phyloP scores from a whole-genome alignment of 2,888 invertebrate species.

The Ophion obscuratus region DNA sequence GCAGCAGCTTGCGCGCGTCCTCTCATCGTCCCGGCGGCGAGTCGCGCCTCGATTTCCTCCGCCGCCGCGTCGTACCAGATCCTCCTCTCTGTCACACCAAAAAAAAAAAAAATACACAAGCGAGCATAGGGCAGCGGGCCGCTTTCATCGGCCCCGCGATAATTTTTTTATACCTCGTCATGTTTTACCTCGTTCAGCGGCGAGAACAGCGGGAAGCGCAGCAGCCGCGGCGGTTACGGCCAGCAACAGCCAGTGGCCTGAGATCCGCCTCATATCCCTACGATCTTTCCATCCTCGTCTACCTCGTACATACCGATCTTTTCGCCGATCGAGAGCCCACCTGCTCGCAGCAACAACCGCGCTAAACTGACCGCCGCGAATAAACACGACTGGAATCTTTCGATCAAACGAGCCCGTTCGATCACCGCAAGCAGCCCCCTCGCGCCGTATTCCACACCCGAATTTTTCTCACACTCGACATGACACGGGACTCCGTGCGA shows the following conservation, averaged over 20 bases:
- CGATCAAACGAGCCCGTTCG: not conserved
- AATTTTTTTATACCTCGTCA: not conserved
- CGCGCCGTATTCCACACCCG: not conserved
- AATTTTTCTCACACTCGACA: not conserved
- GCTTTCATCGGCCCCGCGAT: not conserved
- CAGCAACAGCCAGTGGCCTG: not conserved
- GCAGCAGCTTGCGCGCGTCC: not conserved
- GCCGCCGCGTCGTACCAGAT: conserved; percentile 79
- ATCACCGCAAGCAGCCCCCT: not conserved
- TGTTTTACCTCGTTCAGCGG: conserved; percentile 77
- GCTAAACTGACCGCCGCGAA: not conserved
- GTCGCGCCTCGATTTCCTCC: conserved; percentile 77
- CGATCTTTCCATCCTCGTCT: not conserved
- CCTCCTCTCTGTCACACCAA: conserved; percentile 72
- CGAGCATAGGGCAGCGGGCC: conserved; percentile 8
- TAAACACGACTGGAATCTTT: not conserved
- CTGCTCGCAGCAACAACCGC: not conserved
- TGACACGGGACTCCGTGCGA: not conserved
- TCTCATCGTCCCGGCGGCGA: conserved; percentile 50
- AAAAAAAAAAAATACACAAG: conserved; percentile 25
- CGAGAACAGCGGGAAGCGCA: conserved; percentile 71
- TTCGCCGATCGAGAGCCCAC: not conserved
- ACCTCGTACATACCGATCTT: not conserved
- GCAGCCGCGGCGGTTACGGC: conserved; percentile 24
- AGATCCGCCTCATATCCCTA: not conserved